Evolutionary conservation across 23 tunicate genomes (phyloP).

Genomic region (Clavelina lepadiformis): DNA sequence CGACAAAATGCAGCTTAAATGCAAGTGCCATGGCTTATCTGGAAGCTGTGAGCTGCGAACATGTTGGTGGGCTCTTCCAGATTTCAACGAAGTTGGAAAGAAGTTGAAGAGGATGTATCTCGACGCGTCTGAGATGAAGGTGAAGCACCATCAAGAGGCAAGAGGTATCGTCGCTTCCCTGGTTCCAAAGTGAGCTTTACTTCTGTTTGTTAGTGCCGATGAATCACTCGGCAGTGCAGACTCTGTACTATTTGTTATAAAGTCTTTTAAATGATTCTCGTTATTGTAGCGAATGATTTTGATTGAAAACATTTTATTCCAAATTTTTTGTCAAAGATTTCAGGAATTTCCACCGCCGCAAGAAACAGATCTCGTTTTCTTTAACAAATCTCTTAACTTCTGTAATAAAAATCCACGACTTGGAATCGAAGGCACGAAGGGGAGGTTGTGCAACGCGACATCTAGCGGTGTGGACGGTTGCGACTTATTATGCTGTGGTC

Average conservation of each 20-base stretch:
- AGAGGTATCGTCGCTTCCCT: conserved; percentile 52
- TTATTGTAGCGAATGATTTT: too few species aligned
- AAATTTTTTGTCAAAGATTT: too few species aligned
- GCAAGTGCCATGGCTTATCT: conserved; percentile 96
- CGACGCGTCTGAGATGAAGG: conserved; percentile 54
- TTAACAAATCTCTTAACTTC: conserved; percentile 77
- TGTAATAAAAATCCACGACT: conserved; percentile 48
- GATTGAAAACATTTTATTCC: too few species aligned
- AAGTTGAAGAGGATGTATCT: conserved; percentile 55
- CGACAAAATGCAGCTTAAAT: conserved; percentile 40
- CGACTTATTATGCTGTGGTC: conserved; percentile 82
- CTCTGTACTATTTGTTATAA: too few species aligned
- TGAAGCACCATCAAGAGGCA: conserved; percentile 37
- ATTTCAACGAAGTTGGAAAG: conserved; percentile 60
- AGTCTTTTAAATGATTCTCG: too few species aligned
- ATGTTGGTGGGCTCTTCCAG: conserved; percentile 76
- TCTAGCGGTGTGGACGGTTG: conserved; percentile 86
- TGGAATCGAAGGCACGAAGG: conserved; percentile 76
- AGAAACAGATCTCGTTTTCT: conserved; percentile 48
- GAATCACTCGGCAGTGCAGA: too few species aligned
- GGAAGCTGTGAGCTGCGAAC: conserved; percentile 86
- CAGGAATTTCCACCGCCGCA: conserved; percentile 41
- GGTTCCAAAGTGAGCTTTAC: conserved; percentile 43
- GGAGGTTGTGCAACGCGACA: conserved; percentile 67
- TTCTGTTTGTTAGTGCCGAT: not conserved